A percentile compares a stretch with the other conserved stretches of the same genome.
Evolutionary conservation across 2,797 vertebrate genomes (phyloP).

Genomic region (Labeo calbasu): DNA sequence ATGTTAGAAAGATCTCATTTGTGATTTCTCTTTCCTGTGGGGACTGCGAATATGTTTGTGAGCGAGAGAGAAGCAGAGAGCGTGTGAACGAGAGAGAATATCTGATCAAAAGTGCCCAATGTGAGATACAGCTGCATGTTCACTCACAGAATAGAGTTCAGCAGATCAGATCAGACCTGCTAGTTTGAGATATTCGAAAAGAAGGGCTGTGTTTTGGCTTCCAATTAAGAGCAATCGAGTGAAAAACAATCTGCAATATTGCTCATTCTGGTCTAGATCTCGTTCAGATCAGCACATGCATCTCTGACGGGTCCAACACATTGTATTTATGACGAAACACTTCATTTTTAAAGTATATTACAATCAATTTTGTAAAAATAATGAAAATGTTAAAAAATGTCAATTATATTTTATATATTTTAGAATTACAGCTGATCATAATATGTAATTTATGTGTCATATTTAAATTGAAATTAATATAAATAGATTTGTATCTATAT

Average conservation of each 20-base stretch:
- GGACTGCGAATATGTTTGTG: constrained; percentile 21
- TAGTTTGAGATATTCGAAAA: neutral
- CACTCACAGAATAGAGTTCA: constrained; percentile 27
- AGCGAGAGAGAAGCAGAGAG: constrained; percentile 23
- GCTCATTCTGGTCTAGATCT: neutral
- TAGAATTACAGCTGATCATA: neutral
- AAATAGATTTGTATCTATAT: neutral
- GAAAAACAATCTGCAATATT: neutral
- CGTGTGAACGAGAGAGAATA: constrained; percentile 26
- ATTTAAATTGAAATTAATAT: neutral
- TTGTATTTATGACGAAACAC: neutral
- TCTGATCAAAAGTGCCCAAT: constrained; percentile 39
- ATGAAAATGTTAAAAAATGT: neutral
- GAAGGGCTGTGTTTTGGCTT: neutral
- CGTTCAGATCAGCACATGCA: neutral
- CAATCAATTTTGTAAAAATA: neutral
- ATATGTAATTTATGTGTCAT: neutral
- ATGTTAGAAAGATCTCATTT: constrained; percentile 5
- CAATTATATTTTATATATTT: neutral
- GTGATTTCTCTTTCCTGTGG: neutral
- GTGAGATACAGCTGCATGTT: constrained; percentile 37
- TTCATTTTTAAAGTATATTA: neutral
- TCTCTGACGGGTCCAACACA: neutral
- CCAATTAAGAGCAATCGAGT: neutral
- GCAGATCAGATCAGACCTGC: neutral